Conservation (phyloP, 2,888 invertebrate genomes). For the Tridacna gigas region DNA sequence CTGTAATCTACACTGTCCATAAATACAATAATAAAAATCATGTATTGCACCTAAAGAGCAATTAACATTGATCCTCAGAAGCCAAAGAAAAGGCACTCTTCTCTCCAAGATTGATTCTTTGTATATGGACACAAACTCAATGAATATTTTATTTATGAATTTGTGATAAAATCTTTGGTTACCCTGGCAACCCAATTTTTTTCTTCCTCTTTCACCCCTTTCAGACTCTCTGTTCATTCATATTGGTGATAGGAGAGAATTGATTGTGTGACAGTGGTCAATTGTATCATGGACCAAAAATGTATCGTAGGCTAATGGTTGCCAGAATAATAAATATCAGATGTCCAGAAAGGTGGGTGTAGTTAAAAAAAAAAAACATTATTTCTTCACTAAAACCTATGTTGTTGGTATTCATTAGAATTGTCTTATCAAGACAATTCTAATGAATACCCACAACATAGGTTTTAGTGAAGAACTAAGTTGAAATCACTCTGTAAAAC, state of each 20-base stretch:
- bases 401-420: background rate
- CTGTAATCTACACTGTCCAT: too few relatives aligned
- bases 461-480: background rate
- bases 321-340: too few relatives aligned
- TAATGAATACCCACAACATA: background rate
- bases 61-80: too few relatives aligned
- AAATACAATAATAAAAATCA: too few relatives aligned
- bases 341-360: too few relatives aligned
- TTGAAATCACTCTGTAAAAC: too few relatives aligned
- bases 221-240: conserved; percentile 1
- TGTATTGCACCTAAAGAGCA: too few relatives aligned
- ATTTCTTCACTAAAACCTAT: background rate
- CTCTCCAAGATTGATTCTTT: background rate
- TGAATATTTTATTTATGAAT: conserved; percentile 26
- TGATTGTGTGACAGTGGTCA: conserved; percentile 19
- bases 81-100: too few relatives aligned
- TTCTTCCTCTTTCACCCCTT: conserved; percentile 24
- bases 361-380: too few relatives aligned
- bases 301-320: too few relatives aligned
- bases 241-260: conserved; percentile 24
- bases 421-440: conserved; percentile 9
- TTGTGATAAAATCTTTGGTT: conserved; percentile 29
- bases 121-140: conserved; percentile 19
- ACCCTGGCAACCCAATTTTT: conserved; percentile 18
- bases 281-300: background rate